phyloP scores from a whole-genome alignment of 2,888 invertebrate genomes.

The Siphlonurus alternatus region DNA sequence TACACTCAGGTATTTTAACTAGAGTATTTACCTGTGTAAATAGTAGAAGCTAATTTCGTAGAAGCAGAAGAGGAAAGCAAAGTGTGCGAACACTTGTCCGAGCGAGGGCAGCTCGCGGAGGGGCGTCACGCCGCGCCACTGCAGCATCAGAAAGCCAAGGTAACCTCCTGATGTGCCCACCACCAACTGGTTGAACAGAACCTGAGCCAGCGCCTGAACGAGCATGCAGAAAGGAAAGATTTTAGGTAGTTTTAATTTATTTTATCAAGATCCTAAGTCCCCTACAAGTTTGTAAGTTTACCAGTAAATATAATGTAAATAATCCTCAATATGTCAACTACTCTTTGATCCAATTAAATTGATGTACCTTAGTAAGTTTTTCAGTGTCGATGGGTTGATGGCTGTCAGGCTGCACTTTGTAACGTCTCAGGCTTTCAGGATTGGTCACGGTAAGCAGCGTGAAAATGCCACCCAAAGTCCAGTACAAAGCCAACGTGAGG shows the following conservation, averaged over 20 bases:
- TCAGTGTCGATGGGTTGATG: conserved; percentile 55
- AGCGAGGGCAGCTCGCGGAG: conserved; percentile 56
- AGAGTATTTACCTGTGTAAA: conserved; percentile 44
- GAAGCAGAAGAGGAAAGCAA: conserved; percentile 52
- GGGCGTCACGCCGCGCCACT: conserved; percentile 21
- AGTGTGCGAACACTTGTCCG: conserved; percentile 55
- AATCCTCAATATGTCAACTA: not conserved
- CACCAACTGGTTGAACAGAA: conserved; percentile 54
- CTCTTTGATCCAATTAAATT: conserved; percentile 5
- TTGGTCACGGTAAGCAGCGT: conserved; percentile 56
- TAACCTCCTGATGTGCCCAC: conserved; percentile 46
- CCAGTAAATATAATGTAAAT: too few relatives aligned
- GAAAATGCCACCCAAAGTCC: conserved; percentile 56
- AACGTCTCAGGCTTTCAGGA: conserved; percentile 51
- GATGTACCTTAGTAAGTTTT: conserved; percentile 36
- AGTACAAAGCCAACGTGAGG: conserved; percentile 50
- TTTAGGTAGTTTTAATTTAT: too few relatives aligned
- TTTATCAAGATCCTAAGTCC: too few relatives aligned
- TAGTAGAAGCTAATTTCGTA: conserved; percentile 76
- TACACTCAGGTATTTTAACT: too few relatives aligned
- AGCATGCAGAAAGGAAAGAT: too few relatives aligned
- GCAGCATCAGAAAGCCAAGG: conserved; percentile 39
- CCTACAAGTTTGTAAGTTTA: too few relatives aligned
- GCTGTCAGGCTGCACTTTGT: conserved; percentile 68
- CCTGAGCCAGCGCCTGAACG: conserved; percentile 43